Evolutionary conservation across 2,113 vertebrate genomes (phyloP).

Genomic region (Sylvietta virens): DNA sequence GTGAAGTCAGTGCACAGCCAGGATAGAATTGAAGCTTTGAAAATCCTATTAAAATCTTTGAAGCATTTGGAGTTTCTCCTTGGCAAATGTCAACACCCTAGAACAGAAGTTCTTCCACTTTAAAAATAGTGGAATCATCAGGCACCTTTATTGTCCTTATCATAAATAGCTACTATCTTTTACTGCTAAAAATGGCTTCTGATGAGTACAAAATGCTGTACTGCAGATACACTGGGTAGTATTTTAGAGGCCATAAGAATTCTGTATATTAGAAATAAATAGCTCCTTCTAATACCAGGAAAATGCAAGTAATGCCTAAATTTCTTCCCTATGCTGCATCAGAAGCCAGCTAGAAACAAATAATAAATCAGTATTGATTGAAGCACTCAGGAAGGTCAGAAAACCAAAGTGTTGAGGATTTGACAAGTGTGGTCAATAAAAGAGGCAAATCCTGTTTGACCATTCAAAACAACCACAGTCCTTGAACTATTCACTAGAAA

Average conservation of each 20-base stretch:
- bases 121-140: background rate
- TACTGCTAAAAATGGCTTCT: background rate
- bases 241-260: background rate
- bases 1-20: background rate
- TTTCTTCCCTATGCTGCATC: background rate
- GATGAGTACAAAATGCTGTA: background rate
- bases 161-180: background rate
- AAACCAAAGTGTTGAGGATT: background rate
- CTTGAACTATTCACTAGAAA: background rate
- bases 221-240: background rate
- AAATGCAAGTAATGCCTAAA: background rate
- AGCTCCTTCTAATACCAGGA: background rate
- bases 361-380: background rate
- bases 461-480: background rate
- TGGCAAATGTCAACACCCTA: background rate
- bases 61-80: background rate
- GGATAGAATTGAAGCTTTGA: background rate
- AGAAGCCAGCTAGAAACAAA: background rate
- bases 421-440: background rate
- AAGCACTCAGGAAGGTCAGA: background rate
- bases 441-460: background rate
- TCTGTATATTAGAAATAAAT: background rate
- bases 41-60: background rate
- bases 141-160: background rate
- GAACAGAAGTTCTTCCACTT: background rate